Evolutionary conservation across 2,797 vertebrate genomes (phyloP), one percentile per base, ranked within the genome.

Genomic region (Xenopus petersii): DNA sequence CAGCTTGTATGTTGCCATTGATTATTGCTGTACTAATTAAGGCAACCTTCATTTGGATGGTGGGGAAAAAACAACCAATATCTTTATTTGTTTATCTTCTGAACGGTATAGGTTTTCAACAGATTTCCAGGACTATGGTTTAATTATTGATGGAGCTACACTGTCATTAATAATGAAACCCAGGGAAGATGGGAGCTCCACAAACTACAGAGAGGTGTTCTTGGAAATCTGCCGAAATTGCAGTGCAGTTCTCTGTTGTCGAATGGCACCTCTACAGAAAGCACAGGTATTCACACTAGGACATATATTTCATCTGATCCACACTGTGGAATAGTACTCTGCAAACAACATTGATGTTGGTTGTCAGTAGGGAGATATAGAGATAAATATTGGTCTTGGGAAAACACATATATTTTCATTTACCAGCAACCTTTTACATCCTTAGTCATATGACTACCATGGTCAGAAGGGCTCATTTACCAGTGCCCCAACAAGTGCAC

Each of bases 211-310:
- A 67, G 95, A 98, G 81, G 91, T 95, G 81, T 99, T 99, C 84
- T 91, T 98, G 21, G 95, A 98, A 71, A 95, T 99, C 83, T 97
- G 96, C 88, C 93, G 96, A 21, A 98, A 96, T 90, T 98, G 97
- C 85, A 98, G 93, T 2, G 96, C 96, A 0, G 97, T 99, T 64
- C 92, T 99, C 30, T 98, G 97, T 88, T 98, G 97, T 80, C 94
- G 97, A 21, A 98, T 99, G 97, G 97, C 97, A 0, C 96, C 97
- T 1, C 90, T 99, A 58, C 97, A 99, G 86, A 98, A 98, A 88
- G 96, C 96, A 48, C 95, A 98, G 95, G 96, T 96, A 65, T 17
- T 48, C 16, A 4, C 9, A 26, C 1, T 26, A 60, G 49, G 49
- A 12, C 0, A 42, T 42, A 42, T 42, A 42, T 42, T 3, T 42